A percentile compares a stretch with the other conserved stretches of the same genome.
phyloP scores from a whole-genome alignment of 2,797 vertebrate genomes.

The Phrynocephalus guinanensis region DNA sequence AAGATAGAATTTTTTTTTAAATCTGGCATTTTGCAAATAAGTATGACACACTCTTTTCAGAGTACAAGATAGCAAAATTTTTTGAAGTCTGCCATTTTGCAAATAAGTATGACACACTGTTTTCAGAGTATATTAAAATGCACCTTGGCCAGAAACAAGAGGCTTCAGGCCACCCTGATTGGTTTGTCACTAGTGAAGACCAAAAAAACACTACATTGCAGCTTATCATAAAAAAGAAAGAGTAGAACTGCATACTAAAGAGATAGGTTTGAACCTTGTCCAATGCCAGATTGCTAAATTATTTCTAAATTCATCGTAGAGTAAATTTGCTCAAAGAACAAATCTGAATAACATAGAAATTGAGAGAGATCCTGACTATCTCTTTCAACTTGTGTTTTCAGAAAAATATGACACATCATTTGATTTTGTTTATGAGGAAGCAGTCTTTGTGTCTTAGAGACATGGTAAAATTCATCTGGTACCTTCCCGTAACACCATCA shows the following conservation, averaged over 20 bases:
- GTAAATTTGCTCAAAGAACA: too few species aligned
- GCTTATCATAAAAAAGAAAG: background rate
- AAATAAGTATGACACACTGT: background rate
- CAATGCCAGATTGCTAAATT: background rate
- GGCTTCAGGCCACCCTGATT: background rate
- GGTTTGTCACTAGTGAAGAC: background rate
- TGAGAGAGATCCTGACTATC: background rate
- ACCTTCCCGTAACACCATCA: background rate
- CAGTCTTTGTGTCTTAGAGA: background rate
- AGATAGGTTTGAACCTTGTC: background rate
- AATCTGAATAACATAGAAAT: background rate
- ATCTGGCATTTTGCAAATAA: background rate
- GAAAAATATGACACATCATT: background rate
- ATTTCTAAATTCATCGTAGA: too few species aligned
- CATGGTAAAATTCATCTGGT: background rate
- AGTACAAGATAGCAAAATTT: background rate
- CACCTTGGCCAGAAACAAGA: background rate
- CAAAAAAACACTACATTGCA: too few species aligned
- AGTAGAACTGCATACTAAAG: background rate
- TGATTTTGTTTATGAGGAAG: background rate
- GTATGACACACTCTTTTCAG: background rate
- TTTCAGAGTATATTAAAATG: conserved; percentile 9
- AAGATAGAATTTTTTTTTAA: too few species aligned
- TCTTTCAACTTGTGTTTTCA: background rate
- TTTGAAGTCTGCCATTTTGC: conserved; percentile 13